Evolutionary conservation across 2,113 vertebrate genomes (phyloP).

Genomic region (Paraplagusia blochii): DNA sequence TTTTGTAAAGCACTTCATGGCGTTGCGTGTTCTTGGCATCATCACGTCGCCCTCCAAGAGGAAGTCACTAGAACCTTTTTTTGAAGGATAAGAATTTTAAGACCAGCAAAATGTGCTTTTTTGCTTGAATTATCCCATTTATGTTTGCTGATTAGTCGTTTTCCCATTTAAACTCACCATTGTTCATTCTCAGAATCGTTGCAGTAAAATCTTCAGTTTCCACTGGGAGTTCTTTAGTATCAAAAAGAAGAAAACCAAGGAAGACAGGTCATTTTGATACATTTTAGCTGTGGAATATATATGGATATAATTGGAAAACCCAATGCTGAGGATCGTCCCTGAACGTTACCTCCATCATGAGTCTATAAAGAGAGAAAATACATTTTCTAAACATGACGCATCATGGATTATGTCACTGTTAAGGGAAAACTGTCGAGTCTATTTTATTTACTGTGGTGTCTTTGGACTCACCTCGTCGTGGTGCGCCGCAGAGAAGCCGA

Average conservation of each 20-base stretch:
- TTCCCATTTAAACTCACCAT: conserved; percentile 9
- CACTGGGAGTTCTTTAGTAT: conserved; percentile 11
- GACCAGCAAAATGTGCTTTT: not conserved
- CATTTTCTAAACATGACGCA: no score
- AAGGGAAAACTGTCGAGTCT: no score
- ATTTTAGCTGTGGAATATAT: not conserved
- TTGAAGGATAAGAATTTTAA: not conserved
- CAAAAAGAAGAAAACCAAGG: conserved; percentile 22
- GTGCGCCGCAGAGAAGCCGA: conserved; percentile 29
- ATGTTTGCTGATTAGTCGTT: not conserved
- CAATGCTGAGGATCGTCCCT: not conserved
- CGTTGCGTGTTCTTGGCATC: conserved; percentile 43
- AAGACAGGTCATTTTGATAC: no score
- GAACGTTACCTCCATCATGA: conserved; percentile 14
- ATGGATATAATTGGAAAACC: not conserved
- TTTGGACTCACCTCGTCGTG: conserved; percentile 22
- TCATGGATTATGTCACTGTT: no score
- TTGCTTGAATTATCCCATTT: not conserved
- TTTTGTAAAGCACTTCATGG: conserved; percentile 26
- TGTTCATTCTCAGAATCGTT: conserved; percentile 62
- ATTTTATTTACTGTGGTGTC: no score
- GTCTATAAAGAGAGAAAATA: conserved; percentile 10
- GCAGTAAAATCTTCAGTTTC: conserved; percentile 14
- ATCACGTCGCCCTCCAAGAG: conserved; percentile 51
- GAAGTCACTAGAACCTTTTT: conserved; percentile 32